Evolutionary conservation across 1,140 invertebrate genomes (phyloP).

Genomic region (Drosophila suzukii): DNA sequence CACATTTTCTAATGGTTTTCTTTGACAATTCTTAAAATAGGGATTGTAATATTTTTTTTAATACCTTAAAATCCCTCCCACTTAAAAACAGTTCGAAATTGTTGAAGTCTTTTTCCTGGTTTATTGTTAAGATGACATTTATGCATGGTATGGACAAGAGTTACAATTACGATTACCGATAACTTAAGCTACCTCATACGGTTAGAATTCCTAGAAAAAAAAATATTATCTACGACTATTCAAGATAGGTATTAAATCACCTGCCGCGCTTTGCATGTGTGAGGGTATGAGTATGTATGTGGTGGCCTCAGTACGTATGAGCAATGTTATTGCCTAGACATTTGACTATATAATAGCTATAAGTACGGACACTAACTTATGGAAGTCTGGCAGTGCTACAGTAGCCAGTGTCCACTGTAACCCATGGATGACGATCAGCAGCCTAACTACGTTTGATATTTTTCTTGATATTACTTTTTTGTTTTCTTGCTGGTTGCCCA

Average conservation of each 20-base stretch:
- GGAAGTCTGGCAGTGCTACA: constrained; percentile 58
- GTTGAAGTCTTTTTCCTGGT: constrained; percentile 58
- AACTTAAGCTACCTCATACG: constrained; percentile 37
- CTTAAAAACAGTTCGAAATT: background rate
- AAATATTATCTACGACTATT: constrained; percentile 33
- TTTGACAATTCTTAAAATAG: no score
- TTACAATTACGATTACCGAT: constrained; percentile 37
- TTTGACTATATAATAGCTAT: constrained; percentile 64
- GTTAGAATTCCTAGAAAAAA: constrained; percentile 48
- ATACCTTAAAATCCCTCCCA: background rate
- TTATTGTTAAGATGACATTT: constrained; percentile 64
- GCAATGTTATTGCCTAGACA: constrained; percentile 72
- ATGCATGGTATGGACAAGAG: constrained; percentile 46
- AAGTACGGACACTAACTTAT: constrained; percentile 48
- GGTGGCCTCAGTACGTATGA: constrained; percentile 68
- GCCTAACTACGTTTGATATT: constrained; percentile 63
- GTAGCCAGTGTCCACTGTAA: constrained; percentile 30
- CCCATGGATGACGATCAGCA: constrained; percentile 17
- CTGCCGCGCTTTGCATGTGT: constrained; percentile 1
- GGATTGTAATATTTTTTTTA: background rate
- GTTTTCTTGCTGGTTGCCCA: constrained; percentile 8
- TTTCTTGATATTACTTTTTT: constrained; percentile 24
- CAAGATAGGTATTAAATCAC: constrained; percentile 14
- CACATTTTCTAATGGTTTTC: no score
- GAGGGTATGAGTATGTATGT: constrained; percentile 2